These are phyloP conservation scores for Erynnis tages DNA, from an alignment of 2,888 invertebrate genomes.

Conservation along the genomic window DNA sequence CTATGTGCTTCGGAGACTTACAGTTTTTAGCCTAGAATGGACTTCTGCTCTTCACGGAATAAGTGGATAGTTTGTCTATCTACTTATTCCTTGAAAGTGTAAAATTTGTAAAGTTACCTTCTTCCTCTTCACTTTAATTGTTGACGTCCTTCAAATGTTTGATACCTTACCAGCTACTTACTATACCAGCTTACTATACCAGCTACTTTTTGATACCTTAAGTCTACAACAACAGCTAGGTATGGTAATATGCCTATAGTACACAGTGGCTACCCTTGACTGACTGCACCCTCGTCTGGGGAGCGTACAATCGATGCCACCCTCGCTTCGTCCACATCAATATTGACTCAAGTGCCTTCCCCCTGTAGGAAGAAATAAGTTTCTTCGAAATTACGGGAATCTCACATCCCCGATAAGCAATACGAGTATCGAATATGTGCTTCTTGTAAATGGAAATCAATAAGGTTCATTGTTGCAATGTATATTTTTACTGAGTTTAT, in stretches of 20 bases:
- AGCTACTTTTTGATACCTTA: not conserved
- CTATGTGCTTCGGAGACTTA: not conserved
- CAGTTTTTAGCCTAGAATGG: too few relatives aligned
- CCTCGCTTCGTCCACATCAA: conserved; percentile 51
- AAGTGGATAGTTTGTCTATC: too few relatives aligned
- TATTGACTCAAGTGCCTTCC: conserved; percentile 53
- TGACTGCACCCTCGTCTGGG: conserved; percentile 43
- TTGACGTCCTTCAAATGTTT: too few relatives aligned
- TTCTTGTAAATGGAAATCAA: not conserved
- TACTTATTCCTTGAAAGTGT: too few relatives aligned
- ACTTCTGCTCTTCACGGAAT: too few relatives aligned
- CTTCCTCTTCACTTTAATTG: too few relatives aligned
- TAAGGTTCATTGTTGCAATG: too few relatives aligned
- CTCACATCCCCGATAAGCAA: conserved; percentile 1
- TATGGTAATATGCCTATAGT: not conserved
- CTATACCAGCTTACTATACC: too few relatives aligned
- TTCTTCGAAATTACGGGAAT: conserved; percentile 11
- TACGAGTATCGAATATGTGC: not conserved
- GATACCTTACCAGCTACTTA: too few relatives aligned
- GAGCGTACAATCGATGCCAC: conserved; percentile 61
- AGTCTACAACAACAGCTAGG: conserved; percentile 5
- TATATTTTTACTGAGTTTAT: too few relatives aligned
- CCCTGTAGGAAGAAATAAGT: conserved; percentile 29
- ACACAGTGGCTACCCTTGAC: conserved; percentile 50
- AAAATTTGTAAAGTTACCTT: too few relatives aligned